Evolutionary conservation across 2,113 vertebrate species (phyloP).

Genomic region (Apteryx owenii): DNA sequence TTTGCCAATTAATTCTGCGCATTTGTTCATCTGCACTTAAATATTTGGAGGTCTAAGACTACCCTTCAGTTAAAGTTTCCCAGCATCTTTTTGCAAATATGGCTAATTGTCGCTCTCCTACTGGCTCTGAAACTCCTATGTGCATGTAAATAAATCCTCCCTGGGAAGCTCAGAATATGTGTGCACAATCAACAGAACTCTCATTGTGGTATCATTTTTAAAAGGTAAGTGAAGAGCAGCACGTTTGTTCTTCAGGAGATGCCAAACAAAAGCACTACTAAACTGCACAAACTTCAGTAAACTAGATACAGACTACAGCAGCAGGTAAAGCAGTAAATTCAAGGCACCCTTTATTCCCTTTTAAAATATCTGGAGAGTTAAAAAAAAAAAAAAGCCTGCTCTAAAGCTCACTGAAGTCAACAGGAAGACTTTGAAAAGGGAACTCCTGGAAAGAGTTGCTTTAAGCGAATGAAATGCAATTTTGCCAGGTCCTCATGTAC

Average conservation of each 20-base stretch:
- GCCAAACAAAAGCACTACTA: conserved; percentile 46
- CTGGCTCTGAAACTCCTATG: conserved; percentile 31
- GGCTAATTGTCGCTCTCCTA: conserved; percentile 26
- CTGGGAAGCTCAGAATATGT: neutral
- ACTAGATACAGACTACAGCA: conserved; percentile 37
- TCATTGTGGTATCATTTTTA: conserved; percentile 48
- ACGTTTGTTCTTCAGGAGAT: conserved; percentile 29
- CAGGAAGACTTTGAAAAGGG: conserved; percentile 15
- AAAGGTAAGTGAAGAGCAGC: conserved; percentile 56
- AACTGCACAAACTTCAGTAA: conserved; percentile 68
- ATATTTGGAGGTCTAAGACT: neutral
- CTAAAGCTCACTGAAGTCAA: conserved; percentile 38
- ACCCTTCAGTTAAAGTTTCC: conserved; percentile 37
- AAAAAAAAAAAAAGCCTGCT: neutral
- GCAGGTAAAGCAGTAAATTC: conserved; percentile 47
- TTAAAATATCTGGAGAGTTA: neutral
- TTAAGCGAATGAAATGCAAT: neutral
- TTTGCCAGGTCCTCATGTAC: neutral
- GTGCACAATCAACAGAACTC: conserved; percentile 61
- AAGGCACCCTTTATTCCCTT: conserved; percentile 1
- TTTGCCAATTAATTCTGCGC: neutral
- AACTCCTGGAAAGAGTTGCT: conserved; percentile 52
- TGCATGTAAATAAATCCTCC: conserved; percentile 46
- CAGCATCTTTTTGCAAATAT: conserved; percentile 44
- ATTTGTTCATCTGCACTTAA: neutral